Conservation (phyloP, 2,797 vertebrate species). For the Erpetoichthys calabaricus region DNA sequence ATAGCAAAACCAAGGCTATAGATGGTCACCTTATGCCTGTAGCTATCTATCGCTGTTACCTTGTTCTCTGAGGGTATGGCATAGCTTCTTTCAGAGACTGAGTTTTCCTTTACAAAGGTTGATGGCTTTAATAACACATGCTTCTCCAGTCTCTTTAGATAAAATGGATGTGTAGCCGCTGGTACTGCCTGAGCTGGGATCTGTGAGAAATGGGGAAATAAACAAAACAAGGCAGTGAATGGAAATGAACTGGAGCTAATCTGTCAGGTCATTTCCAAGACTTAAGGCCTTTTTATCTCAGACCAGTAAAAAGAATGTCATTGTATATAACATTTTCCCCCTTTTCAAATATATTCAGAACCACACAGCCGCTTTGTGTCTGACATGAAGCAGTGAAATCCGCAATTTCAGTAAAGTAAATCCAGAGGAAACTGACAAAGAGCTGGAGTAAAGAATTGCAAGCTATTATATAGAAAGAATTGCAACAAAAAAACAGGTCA, state of each 20-base stretch:
- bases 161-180: conserved; percentile 16
- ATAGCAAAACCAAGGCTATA: neutral
- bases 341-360: no score
- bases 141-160: conserved; percentile 13
- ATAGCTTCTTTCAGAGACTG: conserved; percentile 7
- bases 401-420: no score
- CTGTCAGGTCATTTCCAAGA: conserved; percentile 2
- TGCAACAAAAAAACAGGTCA: no score
- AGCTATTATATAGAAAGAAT: no score
- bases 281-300: neutral
- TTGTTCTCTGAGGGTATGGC: conserved; percentile 11
- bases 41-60: conserved; percentile 9
- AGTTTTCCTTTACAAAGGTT: conserved; percentile 15
- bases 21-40: conserved; percentile 6
- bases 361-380: no score
- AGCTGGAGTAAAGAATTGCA: no score
- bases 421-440: no score
- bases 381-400: no score
- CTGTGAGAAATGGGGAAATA: conserved; percentile 14
- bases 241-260: conserved; percentile 6
- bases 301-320: conserved; percentile 1
- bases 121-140: conserved; percentile 15
- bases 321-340: no score
- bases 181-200: neutral
- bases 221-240: conserved; percentile 11